Conservation (phyloP, 2,888 invertebrate genomes). For the Limnephilus auricula region DNA sequence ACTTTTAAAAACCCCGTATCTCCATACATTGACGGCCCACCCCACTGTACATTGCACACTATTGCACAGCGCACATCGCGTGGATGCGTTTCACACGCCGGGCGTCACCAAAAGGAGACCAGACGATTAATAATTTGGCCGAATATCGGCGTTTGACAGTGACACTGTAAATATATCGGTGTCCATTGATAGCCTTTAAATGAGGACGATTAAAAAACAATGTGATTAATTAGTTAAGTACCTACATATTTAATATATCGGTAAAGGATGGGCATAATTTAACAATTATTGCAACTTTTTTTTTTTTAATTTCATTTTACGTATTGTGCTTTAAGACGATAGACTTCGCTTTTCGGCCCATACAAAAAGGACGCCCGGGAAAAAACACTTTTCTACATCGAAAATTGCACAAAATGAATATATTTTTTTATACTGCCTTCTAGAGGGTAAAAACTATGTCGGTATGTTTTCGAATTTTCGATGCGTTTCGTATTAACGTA, state of each 20-base stretch:
- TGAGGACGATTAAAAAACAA: not conserved
- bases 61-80: not conserved
- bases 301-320: too few species aligned
- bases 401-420: too few species aligned
- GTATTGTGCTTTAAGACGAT: too few species aligned
- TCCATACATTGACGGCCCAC: not conserved
- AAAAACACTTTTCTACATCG: too few species aligned
- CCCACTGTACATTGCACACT: not conserved
- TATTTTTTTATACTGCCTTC: too few species aligned
- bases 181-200: not conserved
- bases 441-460: too few species aligned
- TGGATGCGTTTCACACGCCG: conserved; percentile 38
- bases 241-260: not conserved
- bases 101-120: conserved; percentile 7
- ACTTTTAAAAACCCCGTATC: too few species aligned
- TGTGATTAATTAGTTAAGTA: not conserved
- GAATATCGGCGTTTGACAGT: conserved; percentile 30
- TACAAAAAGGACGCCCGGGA: too few species aligned
- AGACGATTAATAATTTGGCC: conserved; percentile 20
- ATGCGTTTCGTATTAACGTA: too few species aligned
- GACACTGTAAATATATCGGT: not conserved
- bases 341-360: too few species aligned
- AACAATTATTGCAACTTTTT: not conserved
- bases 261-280: not conserved
- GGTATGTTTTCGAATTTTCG: too few species aligned